A percentile compares a stretch with the other conserved stretches of the same genome.
Conservation (phyloP, 2,113 vertebrate genomes). For the Gopherus flavomarginatus region DNA sequence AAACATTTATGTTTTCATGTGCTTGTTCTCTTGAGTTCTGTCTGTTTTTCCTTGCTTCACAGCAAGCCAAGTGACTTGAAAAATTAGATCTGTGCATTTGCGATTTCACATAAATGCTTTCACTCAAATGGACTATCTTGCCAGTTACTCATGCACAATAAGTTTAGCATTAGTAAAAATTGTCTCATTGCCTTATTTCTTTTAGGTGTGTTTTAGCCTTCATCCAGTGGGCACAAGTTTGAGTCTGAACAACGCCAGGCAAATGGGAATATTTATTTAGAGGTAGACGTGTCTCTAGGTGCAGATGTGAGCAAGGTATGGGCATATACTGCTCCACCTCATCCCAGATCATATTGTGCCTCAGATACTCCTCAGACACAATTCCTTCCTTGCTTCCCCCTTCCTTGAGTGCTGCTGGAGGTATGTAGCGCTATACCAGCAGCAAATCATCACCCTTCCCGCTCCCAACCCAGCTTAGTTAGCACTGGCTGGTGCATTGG, state of each 20-base stretch:
- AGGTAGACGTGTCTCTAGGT: neutral
- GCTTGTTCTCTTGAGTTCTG: conserved; percentile 62
- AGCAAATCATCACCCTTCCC: neutral
- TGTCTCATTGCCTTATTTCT: neutral
- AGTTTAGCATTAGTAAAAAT: conserved; percentile 57
- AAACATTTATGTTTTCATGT: conserved; percentile 59
- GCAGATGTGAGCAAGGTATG: neutral
- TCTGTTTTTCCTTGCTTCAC: conserved; percentile 69
- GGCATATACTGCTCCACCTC: neutral
- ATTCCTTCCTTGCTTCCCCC: neutral
- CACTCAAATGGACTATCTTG: conserved; percentile 57
- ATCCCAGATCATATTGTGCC: neutral
- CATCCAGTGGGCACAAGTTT: neutral
- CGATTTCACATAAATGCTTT: conserved; percentile 74
- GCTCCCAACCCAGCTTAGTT: neutral
- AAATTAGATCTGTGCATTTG: conserved; percentile 76
- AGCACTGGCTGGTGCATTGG: neutral
- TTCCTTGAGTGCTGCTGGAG: neutral
- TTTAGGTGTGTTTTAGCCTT: neutral
- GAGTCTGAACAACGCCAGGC: conserved; percentile 10
- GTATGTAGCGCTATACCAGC: neutral
- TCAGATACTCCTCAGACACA: neutral
- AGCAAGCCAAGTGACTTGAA: conserved; percentile 77
- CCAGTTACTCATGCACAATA: conserved; percentile 46
- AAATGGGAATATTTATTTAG: neutral